These are phyloP conservation scores for Bufo gargarizans DNA, from an alignment of 2,113 vertebrate genomes.

Conservation along the genomic window DNA sequence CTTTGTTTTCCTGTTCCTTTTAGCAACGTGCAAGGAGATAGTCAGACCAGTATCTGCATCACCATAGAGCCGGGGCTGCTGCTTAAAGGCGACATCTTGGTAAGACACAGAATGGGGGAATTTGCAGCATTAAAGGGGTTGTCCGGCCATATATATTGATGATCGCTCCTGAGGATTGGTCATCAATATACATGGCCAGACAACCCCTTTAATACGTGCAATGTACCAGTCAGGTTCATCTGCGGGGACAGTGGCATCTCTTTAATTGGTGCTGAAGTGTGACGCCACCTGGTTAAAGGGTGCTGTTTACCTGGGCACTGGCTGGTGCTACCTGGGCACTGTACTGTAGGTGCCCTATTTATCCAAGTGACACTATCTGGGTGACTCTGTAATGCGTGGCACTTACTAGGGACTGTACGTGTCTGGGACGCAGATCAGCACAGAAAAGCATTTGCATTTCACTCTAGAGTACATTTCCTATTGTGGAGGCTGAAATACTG, in stretches of 20 bases:
- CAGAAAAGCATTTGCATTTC: too few relatives aligned
- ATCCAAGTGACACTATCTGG: background rate
- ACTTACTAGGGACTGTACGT: too few relatives aligned
- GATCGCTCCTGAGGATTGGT: too few relatives aligned
- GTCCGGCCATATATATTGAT: too few relatives aligned
- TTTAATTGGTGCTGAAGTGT: background rate
- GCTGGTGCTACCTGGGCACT: background rate
- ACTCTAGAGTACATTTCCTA: too few relatives aligned
- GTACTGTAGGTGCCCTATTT: too few relatives aligned
- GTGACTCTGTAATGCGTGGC: too few relatives aligned
- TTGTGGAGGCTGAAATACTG: background rate
- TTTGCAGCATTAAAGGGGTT: background rate
- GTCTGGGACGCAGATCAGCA: too few relatives aligned
- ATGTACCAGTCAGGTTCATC: background rate
- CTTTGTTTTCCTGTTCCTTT: background rate
- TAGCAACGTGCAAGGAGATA: conserved; percentile 95
- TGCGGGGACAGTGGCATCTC: background rate
- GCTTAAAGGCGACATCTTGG: conserved; percentile 96
- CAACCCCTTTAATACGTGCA: too few relatives aligned
- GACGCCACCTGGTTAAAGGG: too few relatives aligned
- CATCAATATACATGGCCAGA: too few relatives aligned
- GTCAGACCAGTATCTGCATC: conserved; percentile 97
- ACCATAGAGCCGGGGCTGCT: conserved; percentile 96
- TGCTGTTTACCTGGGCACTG: background rate
- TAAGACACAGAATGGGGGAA: conserved; percentile 68